Evolutionary conservation across 92 coral and sea anemone genomes (phyloP).

Genomic region (Phenganax subtilis): DNA sequence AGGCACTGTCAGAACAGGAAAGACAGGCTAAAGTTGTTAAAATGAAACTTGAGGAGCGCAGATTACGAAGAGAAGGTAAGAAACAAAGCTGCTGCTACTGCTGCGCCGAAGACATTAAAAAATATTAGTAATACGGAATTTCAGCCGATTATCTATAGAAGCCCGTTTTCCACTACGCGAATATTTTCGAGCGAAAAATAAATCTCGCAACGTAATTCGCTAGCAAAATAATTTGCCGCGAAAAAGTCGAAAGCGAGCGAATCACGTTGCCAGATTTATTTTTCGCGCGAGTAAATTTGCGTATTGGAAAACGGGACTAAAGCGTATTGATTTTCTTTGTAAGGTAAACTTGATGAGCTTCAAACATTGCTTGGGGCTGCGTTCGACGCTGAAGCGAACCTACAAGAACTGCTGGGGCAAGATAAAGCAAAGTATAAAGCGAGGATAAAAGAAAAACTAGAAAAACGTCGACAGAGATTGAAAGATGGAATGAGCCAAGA

Average conservation of each 20-base stretch:
- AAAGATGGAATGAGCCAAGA: constrained; percentile 70
- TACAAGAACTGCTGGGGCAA: constrained; percentile 74
- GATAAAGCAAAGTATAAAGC: constrained; percentile 69
- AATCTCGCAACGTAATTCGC: no score
- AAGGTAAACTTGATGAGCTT: constrained; percentile 83
- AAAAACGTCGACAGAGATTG: constrained; percentile 67
- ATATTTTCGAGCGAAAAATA: no score
- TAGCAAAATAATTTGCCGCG: no score
- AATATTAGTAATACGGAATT: background rate
- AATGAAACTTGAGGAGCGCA: constrained; percentile 78
- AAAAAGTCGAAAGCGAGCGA: no score
- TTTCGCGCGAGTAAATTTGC: background rate
- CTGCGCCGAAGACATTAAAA: background rate
- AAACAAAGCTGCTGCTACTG: background rate
- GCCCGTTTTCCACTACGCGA: no score
- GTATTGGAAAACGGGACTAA: background rate
- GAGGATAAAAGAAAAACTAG: constrained; percentile 64
- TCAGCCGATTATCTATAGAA: background rate
- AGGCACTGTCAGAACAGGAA: constrained; percentile 75
- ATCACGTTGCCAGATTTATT: no score
- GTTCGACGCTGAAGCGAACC: constrained; percentile 61
- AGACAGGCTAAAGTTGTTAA: constrained; percentile 73
- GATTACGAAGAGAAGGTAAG: constrained; percentile 69
- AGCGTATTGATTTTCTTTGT: background rate
- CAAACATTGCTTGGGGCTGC: constrained; percentile 76